Conservation (phyloP, 1,140 invertebrate species). For the Papilio aristodemus region DNA sequence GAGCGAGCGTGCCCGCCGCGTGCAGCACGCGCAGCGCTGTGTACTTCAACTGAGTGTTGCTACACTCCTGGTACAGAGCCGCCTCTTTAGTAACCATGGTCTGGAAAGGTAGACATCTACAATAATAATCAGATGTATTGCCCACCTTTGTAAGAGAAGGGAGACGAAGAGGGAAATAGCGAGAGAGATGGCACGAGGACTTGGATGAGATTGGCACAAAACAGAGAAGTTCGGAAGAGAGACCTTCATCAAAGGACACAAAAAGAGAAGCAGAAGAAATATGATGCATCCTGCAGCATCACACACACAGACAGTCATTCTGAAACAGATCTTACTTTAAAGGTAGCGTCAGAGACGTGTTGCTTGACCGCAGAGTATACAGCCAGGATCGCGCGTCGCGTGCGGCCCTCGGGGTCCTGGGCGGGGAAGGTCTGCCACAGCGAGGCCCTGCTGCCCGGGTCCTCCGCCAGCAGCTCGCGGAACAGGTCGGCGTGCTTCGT, state of each 20-base stretch:
- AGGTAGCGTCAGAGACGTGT: slow-evolving; percentile 3
- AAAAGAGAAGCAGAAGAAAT: no score
- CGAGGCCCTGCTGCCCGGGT: slow-evolving; percentile 5
- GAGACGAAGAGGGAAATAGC: no score
- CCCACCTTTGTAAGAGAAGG: no score
- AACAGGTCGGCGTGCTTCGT: slow-evolving; percentile 44
- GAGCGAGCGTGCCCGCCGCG: background rate
- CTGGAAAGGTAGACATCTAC: background rate
- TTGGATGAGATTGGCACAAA: no score
- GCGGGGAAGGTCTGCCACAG: slow-evolving; percentile 31
- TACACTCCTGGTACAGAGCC: background rate
- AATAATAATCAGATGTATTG: no score
- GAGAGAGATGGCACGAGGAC: no score
- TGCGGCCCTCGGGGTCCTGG: background rate
- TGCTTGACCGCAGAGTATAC: slow-evolving; percentile 25
- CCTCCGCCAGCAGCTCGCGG: slow-evolving; percentile 38
- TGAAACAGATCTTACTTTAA: background rate
- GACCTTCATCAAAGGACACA: no score
- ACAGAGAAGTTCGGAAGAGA: no score
- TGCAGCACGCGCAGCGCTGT: slow-evolving; percentile 39
- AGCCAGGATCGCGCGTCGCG: slow-evolving; percentile 24
- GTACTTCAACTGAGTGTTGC: background rate
- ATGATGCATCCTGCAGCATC: no score
- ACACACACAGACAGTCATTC: background rate
- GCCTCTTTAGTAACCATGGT: slow-evolving; percentile 32